Conservation (phyloP, 2,888 invertebrate species). For the Caenorhabditis plicata region DNA sequence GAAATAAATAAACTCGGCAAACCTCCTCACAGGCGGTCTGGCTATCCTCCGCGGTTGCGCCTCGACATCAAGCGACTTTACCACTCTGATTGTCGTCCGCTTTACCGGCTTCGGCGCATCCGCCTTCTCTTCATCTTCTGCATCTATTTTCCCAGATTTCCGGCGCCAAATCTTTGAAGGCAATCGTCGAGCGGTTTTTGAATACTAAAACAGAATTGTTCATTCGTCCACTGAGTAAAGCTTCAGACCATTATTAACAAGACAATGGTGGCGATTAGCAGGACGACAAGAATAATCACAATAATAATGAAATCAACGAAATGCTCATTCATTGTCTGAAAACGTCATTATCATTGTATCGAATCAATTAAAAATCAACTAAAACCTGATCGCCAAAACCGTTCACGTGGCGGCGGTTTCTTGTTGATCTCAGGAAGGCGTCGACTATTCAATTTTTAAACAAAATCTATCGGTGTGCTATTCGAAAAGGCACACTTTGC, state of each 20-base stretch:
- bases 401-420: no score
- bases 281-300: conserved; percentile 10
- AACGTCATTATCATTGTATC: no score
- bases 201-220: conserved; percentile 3
- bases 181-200: neutral
- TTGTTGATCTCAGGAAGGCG: no score
- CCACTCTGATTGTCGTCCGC: conserved; percentile 26
- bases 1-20: neutral
- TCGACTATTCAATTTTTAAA: no score
- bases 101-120: conserved; percentile 19
- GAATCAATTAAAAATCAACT: no score
- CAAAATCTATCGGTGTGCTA: no score
- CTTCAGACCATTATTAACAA: conserved; percentile 19
- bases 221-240: neutral
- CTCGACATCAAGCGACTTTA: conserved; percentile 5
- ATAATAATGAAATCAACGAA: conserved; percentile 22
- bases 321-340: conserved; percentile 30
- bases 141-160: conserved; percentile 3
- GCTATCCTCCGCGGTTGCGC: neutral
- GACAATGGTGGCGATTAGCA: conserved; percentile 13
- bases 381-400: no score
- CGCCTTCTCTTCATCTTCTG: conserved; percentile 10
- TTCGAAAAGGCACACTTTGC: no score
- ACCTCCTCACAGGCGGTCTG: conserved; percentile 19
- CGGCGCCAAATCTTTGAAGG: neutral